Conservation (phyloP, 2,113 vertebrate genomes). For the Chauna torquata region DNA sequence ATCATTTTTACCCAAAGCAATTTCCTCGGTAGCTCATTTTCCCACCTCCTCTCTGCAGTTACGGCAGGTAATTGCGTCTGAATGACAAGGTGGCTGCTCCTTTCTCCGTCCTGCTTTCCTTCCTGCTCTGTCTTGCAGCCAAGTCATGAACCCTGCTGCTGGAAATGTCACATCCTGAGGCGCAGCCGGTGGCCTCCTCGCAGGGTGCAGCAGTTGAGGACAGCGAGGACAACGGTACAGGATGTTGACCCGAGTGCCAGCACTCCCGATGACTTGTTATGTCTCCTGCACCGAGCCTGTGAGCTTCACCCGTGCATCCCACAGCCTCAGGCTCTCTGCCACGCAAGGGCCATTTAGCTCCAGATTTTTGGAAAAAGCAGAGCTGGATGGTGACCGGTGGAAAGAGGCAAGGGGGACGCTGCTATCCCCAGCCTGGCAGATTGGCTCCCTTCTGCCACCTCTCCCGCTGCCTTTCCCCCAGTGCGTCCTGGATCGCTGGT, state of each 20-base stretch:
- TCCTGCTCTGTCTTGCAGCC: background rate
- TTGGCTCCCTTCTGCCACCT: background rate
- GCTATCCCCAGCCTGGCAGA: too few species aligned
- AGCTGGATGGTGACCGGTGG: background rate
- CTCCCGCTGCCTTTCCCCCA: background rate
- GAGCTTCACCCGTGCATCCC: background rate
- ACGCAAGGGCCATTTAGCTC: background rate
- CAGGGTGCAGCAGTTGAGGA: background rate
- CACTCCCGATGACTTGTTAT: rapidly evolving
- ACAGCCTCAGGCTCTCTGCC: background rate
- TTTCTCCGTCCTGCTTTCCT: background rate
- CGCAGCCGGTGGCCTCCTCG: background rate
- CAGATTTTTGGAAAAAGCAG: background rate
- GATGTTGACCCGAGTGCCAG: background rate
- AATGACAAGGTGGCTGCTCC: slow-evolving; percentile 1
- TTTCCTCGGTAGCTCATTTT: slow-evolving; percentile 51
- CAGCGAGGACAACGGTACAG: background rate
- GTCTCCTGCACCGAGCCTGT: background rate
- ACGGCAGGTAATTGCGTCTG: slow-evolving; percentile 1
- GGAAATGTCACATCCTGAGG: background rate
- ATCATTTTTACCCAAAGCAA: slow-evolving; percentile 51
- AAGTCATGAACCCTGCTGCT: background rate
- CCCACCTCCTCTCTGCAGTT: slow-evolving; percentile 1
- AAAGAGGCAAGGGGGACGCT: too few species aligned
- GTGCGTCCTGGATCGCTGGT: rapidly evolving